Percentiles rank a stretch among this genome's conserved stretches.
phyloP scores from a whole-genome alignment of 2,888 invertebrate species.

The Unio pictorum region DNA sequence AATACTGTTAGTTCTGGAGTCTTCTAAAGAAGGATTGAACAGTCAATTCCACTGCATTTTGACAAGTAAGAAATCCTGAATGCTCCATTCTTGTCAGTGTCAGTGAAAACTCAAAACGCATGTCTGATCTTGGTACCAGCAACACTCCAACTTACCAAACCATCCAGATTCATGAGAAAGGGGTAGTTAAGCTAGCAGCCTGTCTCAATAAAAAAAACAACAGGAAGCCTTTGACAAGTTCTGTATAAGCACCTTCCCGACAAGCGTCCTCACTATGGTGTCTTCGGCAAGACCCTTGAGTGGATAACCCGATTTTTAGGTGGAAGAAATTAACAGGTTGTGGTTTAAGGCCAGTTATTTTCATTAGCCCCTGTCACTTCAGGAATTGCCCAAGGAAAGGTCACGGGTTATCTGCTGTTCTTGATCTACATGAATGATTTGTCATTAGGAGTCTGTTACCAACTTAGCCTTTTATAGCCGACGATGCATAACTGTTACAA shows the following conservation, averaged over 20 bases:
- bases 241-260: background rate
- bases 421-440: background rate
- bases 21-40: background rate
- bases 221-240: background rate
- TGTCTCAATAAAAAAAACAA: background rate
- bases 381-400: conserved; percentile 2
- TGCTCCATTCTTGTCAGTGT: background rate
- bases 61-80: conserved; percentile 4
- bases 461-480: too few species aligned
- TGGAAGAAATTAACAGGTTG: conserved; percentile 16
- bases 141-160: background rate
- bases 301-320: conserved; percentile 21
- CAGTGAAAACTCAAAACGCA: background rate
- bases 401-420: conserved; percentile 1
- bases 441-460: too few species aligned
- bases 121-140: background rate
- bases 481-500: too few species aligned
- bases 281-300: conserved; percentile 9
- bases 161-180: background rate
- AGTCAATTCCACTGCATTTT: background rate
- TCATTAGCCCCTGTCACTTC: conserved; percentile 1
- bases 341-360: conserved; percentile 14
- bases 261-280: conserved; percentile 18
- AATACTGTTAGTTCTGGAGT: too few species aligned
- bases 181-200: background rate